A percentile compares a stretch with the other conserved stretches of the same genome.
Conservation (phyloP, 2,797 vertebrate species). For the Psittacula echo region DNA sequence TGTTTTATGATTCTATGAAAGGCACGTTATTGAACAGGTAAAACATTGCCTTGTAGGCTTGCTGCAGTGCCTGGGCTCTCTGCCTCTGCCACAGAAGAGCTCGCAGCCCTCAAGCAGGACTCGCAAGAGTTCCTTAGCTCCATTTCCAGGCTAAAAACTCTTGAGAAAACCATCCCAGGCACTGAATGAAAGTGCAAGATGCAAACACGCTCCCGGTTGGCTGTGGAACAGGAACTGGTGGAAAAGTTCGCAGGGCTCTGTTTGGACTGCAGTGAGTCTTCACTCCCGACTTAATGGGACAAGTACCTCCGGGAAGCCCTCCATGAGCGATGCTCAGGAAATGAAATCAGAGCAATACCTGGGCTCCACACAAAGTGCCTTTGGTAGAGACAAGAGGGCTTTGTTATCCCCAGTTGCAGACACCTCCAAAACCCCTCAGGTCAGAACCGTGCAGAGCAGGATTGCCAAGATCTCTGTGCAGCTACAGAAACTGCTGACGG, state of each 20-base stretch:
- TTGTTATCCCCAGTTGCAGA: conserved; percentile 45
- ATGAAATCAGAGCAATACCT: conserved; percentile 53
- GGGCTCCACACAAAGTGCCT: conserved; percentile 26
- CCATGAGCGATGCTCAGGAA: conserved; percentile 39
- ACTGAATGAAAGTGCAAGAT: not conserved
- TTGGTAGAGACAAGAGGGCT: conserved; percentile 58
- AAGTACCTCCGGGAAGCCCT: conserved; percentile 30
- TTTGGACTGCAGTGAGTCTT: not conserved
- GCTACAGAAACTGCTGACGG: not conserved
- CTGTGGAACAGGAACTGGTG: not conserved
- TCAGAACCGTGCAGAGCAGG: conserved; percentile 6
- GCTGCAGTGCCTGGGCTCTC: not conserved
- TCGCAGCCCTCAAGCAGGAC: not conserved
- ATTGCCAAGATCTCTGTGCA: conserved; percentile 23
- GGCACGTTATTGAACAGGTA: not conserved
- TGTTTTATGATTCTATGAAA: not conserved
- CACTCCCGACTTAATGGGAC: conserved; percentile 11
- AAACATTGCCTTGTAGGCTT: not conserved
- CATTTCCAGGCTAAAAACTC: not conserved
- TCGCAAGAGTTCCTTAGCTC: not conserved
- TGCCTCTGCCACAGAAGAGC: not conserved
- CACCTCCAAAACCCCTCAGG: conserved; percentile 65
- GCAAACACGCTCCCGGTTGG: not conserved
- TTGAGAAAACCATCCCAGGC: not conserved
- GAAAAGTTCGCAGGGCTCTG: conserved; percentile 13